Percentiles rank a stretch among this genome's conserved stretches.
These are phyloP conservation scores for Drosophila busckii DNA, from an alignment of 1,140 invertebrate genomes.

Conservation along the genomic window DNA sequence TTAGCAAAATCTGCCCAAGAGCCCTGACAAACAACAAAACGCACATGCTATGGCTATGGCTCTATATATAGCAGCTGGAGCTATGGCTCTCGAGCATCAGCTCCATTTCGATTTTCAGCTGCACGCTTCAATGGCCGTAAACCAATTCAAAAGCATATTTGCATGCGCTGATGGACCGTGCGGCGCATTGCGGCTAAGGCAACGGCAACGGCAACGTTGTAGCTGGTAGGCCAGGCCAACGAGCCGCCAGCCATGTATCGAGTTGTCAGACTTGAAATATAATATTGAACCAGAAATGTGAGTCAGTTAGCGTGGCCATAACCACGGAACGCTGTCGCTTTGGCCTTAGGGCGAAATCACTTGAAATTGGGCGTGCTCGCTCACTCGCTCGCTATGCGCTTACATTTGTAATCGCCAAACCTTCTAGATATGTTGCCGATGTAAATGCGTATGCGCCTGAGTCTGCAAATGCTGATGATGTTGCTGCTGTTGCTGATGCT, in stretches of 20 bases:
- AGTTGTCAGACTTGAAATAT: constrained; percentile 51
- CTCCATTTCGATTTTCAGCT: background rate
- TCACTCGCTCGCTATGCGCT: constrained; percentile 31
- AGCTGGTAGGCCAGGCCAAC: too few relatives aligned
- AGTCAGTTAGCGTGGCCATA: constrained; percentile 38
- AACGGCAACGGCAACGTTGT: too few relatives aligned
- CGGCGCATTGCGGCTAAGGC: constrained; percentile 21
- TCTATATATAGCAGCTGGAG: background rate
- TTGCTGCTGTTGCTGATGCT: background rate
- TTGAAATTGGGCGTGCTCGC: constrained; percentile 45
- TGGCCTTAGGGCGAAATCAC: constrained; percentile 33
- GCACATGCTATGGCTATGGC: constrained; percentile 10
- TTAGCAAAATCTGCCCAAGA: constrained; percentile 66
- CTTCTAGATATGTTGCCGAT: constrained; percentile 6
- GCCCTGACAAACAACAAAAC: constrained; percentile 31
- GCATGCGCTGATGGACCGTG: constrained; percentile 64
- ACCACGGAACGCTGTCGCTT: constrained; percentile 3
- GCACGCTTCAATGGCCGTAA: constrained; percentile 65
- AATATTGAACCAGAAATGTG: constrained; percentile 49
- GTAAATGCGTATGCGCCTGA: constrained; percentile 8
- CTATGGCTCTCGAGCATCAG: background rate
- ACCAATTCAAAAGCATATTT: constrained; percentile 76
- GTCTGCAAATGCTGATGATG: constrained; percentile 2
- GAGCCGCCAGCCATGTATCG: constrained; percentile 50
- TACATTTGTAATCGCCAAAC: constrained; percentile 44